phyloP scores from a whole-genome alignment of 2,113 vertebrate genomes.

The Eptatretus burgeri region DNA sequence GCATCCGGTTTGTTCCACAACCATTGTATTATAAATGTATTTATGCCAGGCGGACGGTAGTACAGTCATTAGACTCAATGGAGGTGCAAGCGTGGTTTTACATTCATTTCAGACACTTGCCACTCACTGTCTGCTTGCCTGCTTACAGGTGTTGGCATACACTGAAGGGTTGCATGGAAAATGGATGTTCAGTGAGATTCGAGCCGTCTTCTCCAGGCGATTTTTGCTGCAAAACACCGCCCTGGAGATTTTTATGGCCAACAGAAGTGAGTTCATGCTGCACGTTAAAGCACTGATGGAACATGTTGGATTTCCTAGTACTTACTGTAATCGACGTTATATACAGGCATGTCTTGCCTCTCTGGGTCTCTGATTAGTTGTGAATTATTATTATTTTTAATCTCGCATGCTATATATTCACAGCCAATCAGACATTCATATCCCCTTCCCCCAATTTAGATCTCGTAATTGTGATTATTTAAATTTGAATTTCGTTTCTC shows the following conservation, averaged over 20 bases:
- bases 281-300: too few species aligned
- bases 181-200: constrained; percentile 99
- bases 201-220: constrained; percentile 70
- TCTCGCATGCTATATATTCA: too few species aligned
- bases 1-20: background rate
- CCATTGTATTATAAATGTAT: background rate
- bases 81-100: constrained; percentile 12
- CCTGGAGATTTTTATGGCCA: constrained; percentile 92
- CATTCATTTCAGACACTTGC: constrained; percentile 3
- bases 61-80: constrained; percentile 11
- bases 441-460: too few species aligned
- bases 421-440: too few species aligned
- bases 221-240: constrained; percentile 78
- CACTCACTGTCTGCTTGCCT: background rate
- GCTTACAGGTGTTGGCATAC: constrained; percentile 48
- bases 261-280: constrained; percentile 43
- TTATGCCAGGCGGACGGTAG: background rate
- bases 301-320: too few species aligned
- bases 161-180: constrained; percentile 88
- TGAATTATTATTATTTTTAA: too few species aligned
- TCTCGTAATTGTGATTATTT: too few species aligned
- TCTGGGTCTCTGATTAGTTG: too few species aligned
- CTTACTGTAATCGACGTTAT: too few species aligned
- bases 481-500: too few species aligned
- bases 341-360: too few species aligned